Evolutionary conservation across 1,140 invertebrate species (phyloP), one percentile per base, ranked within the genome.

Genomic region (Limonius californicus): DNA sequence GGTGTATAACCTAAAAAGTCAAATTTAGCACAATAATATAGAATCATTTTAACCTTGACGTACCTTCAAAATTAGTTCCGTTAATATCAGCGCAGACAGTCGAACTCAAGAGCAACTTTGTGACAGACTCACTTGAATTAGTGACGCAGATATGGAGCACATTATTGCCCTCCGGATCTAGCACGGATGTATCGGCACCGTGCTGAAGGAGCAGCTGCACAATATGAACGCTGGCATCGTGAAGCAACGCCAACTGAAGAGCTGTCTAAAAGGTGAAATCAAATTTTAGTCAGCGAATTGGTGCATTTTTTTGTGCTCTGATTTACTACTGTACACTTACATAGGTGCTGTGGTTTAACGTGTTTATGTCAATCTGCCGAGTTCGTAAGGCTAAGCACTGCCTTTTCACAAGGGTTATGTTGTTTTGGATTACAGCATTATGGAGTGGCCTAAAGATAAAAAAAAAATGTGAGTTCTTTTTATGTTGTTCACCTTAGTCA

Each of bases 151-250:
- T 50, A 61, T 74, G 72, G 1, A 74, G n/a, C 6, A 68, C 19
- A 15, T 64, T 72, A 59, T 74, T 74, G 18, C 72, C 72, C 39
- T 74, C 71, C 0, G 39, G 35, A 57, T 74, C 72, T 1, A 50
- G 32, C 7, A 65, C 32, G 11, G 39, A 27, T 1, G 69, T 6
- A 55, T 70, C 67, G 3, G 70, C 72, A 18, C 59, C 61, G n/a
- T 62, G 45, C 19, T 65, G 39, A n/a, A 73, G 21, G 11, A 74
- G 59, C 8, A 55, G 42, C n/a, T 54, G 35, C 0, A 74, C 58
- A 14, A 74, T 69, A 1, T 64, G 47, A 1, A 47, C 11, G 11
- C 45, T 19, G 9, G 55, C 59, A 47, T 70, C 39, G 54, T 70
- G 12, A 3, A 71, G 57, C 2, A 74, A 55, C 11, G 68, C 70